Evolutionary conservation across 1,140 invertebrate genomes (phyloP), one percentile per base, ranked within the genome.

Genomic region (Cyclargus thomasi): DNA sequence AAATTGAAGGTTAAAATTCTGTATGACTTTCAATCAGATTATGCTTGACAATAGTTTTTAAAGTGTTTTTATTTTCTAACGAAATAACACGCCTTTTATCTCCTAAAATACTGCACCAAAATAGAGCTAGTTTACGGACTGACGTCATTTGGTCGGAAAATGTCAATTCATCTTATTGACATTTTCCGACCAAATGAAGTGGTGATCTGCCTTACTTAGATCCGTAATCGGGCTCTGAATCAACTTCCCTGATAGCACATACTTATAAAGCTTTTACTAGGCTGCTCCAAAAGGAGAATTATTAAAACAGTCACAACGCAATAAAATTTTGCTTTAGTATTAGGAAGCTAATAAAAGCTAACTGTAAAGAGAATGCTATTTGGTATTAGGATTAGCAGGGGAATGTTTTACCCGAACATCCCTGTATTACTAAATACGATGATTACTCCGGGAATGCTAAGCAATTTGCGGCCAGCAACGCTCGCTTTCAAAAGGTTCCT

Each of bases 401-500:
- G 53, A 62, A 67, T 67, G 65, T 59, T 67, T 67, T 59, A 62
- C 55, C 53, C 62, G 55, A 66, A 59, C 17, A 66, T 64, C 62
- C 29, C 35, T 64, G 17, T 70, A 65, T 67, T 69, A 69, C 65
- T 68, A 53, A 72, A 72, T 72, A 72, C 62, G 53, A 55, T 72
- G 62, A 23, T 68, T 68, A 63, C 59, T 68, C 53, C 35, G 62
- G 67, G 67, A 63, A 63, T 47, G 21, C 39, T 6, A 55, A 64
- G 53, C 62, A 67, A 53, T 68, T 66, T 62, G 62, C 62, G 65
- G 23, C 67, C 63, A 53, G 69, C 70, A 70, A 47, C 62, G 53
- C 70, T 55, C 63, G 67, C 65, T 57, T 55, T 53, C 59, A 64
- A 70, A 71, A 69, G 73, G 74, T 72, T 76, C 74, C 73, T 64